Conservation (phyloP, 92 coral and sea anemone species). For the Epizoanthus fatuus region DNA sequence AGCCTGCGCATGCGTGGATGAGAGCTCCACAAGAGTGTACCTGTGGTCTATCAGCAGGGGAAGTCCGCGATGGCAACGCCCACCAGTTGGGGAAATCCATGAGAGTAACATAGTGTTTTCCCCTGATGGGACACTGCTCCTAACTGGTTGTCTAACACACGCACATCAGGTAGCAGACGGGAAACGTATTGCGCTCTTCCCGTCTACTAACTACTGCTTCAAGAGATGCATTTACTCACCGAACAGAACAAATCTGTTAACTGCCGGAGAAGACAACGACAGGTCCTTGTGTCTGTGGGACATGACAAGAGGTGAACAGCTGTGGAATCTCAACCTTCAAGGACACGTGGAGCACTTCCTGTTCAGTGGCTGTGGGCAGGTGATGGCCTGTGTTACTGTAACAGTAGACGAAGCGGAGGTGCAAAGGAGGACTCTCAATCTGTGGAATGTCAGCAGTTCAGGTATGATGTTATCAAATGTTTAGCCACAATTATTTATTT, state of each 20-base stretch:
- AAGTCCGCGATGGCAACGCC: conserved; percentile 22
- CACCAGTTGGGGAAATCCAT: neutral
- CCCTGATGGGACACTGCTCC: conserved; percentile 27
- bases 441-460: conserved; percentile 18
- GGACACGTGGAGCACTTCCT: neutral
- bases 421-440: neutral
- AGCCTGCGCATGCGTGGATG: conserved; percentile 12
- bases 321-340: neutral
- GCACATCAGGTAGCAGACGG: conserved; percentile 37
- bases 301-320: conserved; percentile 18
- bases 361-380: conserved; percentile 19
- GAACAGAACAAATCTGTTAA: conserved; percentile 6
- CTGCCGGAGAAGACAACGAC: conserved; percentile 9
- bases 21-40: neutral
- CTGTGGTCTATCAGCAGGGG: conserved; percentile 25
- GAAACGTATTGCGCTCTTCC: conserved; percentile 18
- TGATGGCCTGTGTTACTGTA: conserved; percentile 22
- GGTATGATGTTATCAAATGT: neutral
- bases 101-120: conserved; percentile 15
- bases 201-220: conserved; percentile 8
- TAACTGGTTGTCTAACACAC: conserved; percentile 21
- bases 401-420: neutral
- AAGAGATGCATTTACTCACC: conserved; percentile 16
- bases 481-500: too few relatives aligned
- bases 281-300: conserved; percentile 25